Conservation (phyloP, 1,140 invertebrate genomes). For the Dryas iulia region DNA sequence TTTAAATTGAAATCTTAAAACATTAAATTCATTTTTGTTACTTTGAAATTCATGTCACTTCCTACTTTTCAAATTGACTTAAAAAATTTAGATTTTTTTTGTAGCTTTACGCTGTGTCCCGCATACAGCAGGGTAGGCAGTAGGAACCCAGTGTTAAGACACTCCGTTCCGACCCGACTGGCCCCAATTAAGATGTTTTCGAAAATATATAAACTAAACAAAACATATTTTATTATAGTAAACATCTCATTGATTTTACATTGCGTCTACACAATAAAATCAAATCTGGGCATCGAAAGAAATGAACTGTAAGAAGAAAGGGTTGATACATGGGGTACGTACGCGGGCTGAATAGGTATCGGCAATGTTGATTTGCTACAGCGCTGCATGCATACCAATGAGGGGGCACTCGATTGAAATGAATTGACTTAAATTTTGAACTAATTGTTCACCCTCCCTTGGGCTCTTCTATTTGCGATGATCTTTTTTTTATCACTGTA, state of each 20-base stretch:
- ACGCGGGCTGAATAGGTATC: conserved; percentile 41
- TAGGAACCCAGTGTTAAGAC: too few relatives aligned
- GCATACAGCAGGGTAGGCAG: too few relatives aligned
- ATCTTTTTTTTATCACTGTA: too few relatives aligned
- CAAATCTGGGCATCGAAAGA: conserved; percentile 52
- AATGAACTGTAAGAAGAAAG: conserved; percentile 56
- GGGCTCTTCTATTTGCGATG: too few relatives aligned
- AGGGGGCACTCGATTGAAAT: conserved; percentile 18
- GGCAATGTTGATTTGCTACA: conserved; percentile 45
- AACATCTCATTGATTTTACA: conserved; percentile 51
- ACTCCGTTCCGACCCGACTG: too few relatives aligned
- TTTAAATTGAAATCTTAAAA: background rate
- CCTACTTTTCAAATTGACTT: too few relatives aligned
- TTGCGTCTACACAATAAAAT: conserved; percentile 45
- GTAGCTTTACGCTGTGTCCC: too few relatives aligned
- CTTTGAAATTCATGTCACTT: too few relatives aligned
- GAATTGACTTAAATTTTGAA: conserved; percentile 18
- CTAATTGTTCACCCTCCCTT: conserved; percentile 19
- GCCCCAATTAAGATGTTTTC: background rate
- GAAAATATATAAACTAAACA: background rate
- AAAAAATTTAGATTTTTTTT: too few relatives aligned
- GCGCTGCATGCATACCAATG: conserved; percentile 43
- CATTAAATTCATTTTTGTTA: too few relatives aligned
- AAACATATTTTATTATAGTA: background rate
- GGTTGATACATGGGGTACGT: conserved; percentile 38